A percentile compares a stretch with the other conserved stretches of the same genome.
Evolutionary conservation across 2,113 vertebrate genomes (phyloP).

Genomic region (Donacobius atricapilla): DNA sequence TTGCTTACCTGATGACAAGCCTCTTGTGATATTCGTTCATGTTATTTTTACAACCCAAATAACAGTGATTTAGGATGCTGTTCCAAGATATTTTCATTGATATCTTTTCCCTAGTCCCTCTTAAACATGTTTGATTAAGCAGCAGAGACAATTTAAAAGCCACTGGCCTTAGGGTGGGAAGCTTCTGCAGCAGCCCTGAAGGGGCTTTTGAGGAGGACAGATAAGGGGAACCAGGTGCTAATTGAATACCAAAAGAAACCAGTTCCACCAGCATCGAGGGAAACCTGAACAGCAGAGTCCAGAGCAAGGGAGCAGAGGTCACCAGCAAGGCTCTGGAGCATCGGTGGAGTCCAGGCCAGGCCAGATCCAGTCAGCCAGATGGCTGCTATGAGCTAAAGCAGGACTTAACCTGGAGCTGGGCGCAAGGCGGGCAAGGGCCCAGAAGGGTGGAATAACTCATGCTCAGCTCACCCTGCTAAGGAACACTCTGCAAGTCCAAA

Average conservation of each 20-base stretch:
- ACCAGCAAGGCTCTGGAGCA: neutral
- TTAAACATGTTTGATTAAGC: neutral
- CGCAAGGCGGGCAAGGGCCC: neutral
- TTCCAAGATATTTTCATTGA: neutral
- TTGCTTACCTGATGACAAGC: neutral
- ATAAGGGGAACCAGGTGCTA: neutral
- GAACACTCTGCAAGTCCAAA: too few relatives aligned
- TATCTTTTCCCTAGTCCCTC: neutral
- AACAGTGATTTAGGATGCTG: neutral
- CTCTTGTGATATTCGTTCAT: neutral
- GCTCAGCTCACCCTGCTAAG: neutral
- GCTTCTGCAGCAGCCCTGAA: neutral
- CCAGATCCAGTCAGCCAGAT: neutral
- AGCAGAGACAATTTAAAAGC: neutral
- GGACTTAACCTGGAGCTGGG: neutral
- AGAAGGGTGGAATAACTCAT: rapidly evolving
- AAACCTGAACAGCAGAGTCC: neutral
- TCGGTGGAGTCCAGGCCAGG: neutral
- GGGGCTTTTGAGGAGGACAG: neutral
- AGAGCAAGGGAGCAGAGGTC: neutral
- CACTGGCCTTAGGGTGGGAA: neutral
- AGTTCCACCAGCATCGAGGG: neutral
- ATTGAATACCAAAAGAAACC: neutral
- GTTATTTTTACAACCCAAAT: neutral
- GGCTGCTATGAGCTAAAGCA: neutral